Conservation (phyloP, 2,888 invertebrate species). For the Artemia sinica region DNA sequence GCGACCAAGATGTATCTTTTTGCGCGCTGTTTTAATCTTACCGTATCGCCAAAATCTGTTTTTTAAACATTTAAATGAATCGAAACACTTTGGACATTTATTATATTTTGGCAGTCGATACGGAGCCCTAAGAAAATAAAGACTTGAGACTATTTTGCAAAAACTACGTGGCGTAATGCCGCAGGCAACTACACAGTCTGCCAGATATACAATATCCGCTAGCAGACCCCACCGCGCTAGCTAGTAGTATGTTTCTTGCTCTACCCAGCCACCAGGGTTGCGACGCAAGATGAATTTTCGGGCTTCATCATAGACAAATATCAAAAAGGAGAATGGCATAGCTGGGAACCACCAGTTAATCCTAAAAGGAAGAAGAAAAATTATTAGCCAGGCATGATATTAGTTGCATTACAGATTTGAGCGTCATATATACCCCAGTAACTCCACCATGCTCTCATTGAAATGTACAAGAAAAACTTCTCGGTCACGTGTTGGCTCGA, state of each 20-base stretch:
- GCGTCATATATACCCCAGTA: too few relatives aligned
- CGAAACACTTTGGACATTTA: background rate
- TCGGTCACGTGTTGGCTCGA: too few relatives aligned
- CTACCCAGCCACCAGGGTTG: slow-evolving; percentile 96
- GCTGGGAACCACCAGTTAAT: slow-evolving; percentile 98
- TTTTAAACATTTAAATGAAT: background rate
- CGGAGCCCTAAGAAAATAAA: slow-evolving; percentile 3
- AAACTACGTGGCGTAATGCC: slow-evolving; percentile 1
- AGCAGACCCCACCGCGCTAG: slow-evolving; percentile 13
- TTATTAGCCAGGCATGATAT: too few relatives aligned
- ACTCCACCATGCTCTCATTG: too few relatives aligned
- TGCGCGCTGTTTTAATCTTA: slow-evolving; percentile 1
- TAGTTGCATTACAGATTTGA: too few relatives aligned
- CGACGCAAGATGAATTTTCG: slow-evolving; percentile 91
- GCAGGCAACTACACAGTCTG: slow-evolving; percentile 13
- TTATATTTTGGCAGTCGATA: background rate
- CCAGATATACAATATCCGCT: background rate
- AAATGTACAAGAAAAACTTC: too few relatives aligned
- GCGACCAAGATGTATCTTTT: slow-evolving; percentile 7
- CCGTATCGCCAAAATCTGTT: background rate
- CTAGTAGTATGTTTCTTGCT: slow-evolving; percentile 47
- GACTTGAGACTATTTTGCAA: too few relatives aligned
- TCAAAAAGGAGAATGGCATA: slow-evolving; percentile 89
- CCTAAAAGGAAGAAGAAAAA: slow-evolving; percentile 36
- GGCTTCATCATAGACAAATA: slow-evolving; percentile 96